Evolutionary conservation across 2,113 vertebrate genomes (phyloP).

Genomic region (Otis tarda): DNA sequence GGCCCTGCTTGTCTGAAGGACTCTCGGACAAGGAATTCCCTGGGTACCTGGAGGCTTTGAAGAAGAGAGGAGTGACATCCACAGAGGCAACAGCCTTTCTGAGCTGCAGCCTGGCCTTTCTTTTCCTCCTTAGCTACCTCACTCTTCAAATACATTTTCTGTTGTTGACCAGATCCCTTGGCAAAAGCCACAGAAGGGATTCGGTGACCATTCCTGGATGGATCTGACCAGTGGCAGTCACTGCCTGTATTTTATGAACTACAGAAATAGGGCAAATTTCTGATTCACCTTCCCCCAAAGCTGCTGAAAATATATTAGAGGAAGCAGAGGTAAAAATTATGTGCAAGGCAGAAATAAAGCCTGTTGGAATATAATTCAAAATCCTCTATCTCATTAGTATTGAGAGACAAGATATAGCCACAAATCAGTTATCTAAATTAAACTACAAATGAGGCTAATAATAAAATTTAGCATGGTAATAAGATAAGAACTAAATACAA

Average conservation of each 20-base stretch:
- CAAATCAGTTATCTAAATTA: slow-evolving; percentile 45
- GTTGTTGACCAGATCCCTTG: not conserved
- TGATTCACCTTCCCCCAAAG: not conserved
- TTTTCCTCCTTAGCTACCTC: not conserved
- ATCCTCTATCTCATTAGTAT: slow-evolving; percentile 8
- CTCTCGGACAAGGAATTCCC: not conserved
- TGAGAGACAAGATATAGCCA: not conserved
- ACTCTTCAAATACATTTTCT: not conserved
- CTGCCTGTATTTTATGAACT: not conserved
- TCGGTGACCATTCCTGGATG: not conserved
- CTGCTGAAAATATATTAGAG: not conserved
- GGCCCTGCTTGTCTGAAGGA: not conserved
- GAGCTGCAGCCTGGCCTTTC: not conserved
- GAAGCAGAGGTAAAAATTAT: not conserved
- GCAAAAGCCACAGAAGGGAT: not conserved
- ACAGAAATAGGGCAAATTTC: not conserved
- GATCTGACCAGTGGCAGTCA: not conserved
- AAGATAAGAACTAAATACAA: not conserved
- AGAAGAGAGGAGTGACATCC: not conserved
- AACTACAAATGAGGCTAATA: slow-evolving; percentile 51
- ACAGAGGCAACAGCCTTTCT: not conserved
- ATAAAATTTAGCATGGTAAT: slow-evolving; percentile 24
- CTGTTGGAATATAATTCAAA: not conserved
- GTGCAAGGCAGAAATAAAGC: not conserved
- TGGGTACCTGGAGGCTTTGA: not conserved